A percentile compares a stretch with the other conserved stretches of the same genome.
Evolutionary conservation across 2,797 vertebrate genomes (phyloP).

Genomic region (Potorous gilbertii): DNA sequence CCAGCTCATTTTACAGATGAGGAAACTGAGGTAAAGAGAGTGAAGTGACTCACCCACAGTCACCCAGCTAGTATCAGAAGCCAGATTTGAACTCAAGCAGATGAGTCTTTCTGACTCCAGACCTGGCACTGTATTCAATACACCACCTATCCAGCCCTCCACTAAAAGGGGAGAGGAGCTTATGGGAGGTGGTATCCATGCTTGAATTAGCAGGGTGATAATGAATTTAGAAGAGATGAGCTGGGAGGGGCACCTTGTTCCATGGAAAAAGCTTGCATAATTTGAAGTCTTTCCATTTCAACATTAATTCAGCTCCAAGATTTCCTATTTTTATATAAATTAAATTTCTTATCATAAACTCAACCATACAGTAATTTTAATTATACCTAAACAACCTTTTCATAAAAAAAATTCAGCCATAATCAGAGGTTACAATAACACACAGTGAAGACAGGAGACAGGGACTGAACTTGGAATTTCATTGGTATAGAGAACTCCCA

Average conservation of each 20-base stretch:
- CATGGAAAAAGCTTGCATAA: not conserved
- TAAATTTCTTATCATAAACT: conserved; percentile 4
- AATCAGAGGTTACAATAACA: conserved; percentile 11
- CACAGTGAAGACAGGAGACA: too few relatives aligned
- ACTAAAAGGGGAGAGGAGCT: not conserved
- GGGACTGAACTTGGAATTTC: not conserved
- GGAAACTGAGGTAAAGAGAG: not conserved
- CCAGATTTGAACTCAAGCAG: not conserved
- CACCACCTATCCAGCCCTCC: not conserved
- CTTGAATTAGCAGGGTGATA: not conserved
- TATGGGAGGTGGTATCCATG: not conserved
- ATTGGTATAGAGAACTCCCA: not conserved
- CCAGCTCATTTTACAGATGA: not conserved
- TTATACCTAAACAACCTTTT: not conserved
- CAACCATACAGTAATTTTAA: conserved; percentile 14
- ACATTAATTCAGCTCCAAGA: conserved; percentile 26
- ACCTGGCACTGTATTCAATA: not conserved
- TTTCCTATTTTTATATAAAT: not conserved
- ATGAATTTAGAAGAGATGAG: not conserved
- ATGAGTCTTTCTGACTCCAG: not conserved
- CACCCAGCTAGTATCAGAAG: not conserved
- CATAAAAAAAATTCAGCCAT: conserved; percentile 8
- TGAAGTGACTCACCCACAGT: not conserved
- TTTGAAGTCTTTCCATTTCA: not conserved
- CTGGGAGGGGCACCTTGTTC: not conserved